Percentiles rank a stretch among this genome's conserved stretches.
Evolutionary conservation across 2,797 vertebrate species (phyloP).

Genomic region (Pygocentrus nattereri): DNA sequence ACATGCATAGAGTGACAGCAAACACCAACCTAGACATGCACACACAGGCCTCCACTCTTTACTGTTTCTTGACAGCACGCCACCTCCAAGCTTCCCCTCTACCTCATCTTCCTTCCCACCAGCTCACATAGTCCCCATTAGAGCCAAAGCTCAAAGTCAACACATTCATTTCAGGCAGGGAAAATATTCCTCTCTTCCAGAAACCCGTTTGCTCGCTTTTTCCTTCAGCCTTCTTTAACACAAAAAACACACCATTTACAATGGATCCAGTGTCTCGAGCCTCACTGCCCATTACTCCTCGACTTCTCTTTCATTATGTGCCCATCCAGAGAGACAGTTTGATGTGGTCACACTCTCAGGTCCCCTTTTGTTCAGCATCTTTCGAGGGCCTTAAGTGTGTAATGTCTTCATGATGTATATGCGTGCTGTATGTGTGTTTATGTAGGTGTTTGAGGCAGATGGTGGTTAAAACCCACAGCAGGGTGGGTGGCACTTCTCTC

Average conservation of each 20-base stretch:
- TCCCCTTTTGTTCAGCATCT: background rate
- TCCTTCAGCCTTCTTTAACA: constrained; percentile 16
- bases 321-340: background rate
- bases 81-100: constrained; percentile 31
- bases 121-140: constrained; percentile 22
- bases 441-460: background rate
- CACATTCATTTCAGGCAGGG: background rate
- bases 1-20: background rate
- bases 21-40: background rate
- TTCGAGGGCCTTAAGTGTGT: background rate
- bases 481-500: constrained; percentile 3
- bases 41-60: background rate
- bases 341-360: background rate
- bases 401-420: background rate
- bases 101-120: constrained; percentile 16
- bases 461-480: background rate
- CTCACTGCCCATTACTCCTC: background rate
- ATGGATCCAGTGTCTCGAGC: constrained; percentile 12
- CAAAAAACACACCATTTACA: background rate
- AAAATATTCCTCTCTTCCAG: constrained; percentile 26
- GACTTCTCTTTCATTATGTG: background rate
- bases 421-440: background rate
- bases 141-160: constrained; percentile 17
- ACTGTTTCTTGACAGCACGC: background rate
- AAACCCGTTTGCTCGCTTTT: constrained; percentile 22